Conservation (phyloP, 2,797 vertebrate genomes). For the Poliocrania exsul region DNA sequence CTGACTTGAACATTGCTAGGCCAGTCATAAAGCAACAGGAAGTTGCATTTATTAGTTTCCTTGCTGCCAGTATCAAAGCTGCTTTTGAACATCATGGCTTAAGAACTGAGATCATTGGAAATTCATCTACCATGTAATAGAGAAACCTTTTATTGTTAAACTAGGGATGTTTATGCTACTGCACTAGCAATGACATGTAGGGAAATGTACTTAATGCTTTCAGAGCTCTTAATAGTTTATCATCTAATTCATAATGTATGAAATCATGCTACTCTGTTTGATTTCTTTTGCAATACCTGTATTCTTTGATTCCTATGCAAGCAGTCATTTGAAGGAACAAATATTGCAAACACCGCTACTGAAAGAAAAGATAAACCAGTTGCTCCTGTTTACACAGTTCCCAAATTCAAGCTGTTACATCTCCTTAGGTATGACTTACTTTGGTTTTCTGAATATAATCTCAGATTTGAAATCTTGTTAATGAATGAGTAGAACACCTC, state of each 20-base stretch:
- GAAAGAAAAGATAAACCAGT: background rate
- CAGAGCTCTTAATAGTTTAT: background rate
- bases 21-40: background rate
- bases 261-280: background rate
- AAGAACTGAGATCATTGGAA: background rate
- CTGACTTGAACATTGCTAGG: background rate
- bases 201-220: background rate
- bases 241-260: background rate
- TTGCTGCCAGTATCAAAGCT: background rate
- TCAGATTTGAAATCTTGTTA: background rate
- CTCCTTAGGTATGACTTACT: background rate
- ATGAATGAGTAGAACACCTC: background rate
- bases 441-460: background rate
- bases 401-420: background rate
- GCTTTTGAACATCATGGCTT: background rate
- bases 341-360: background rate
- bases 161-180: background rate
- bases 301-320: background rate
- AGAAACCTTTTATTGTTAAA: background rate
- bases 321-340: background rate
- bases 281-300: constrained; percentile 1
- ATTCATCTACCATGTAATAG: background rate
- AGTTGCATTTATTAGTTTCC: background rate
- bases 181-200: background rate
- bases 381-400: background rate